Evolutionary conservation across 2,113 vertebrate genomes (phyloP), one percentile per base, ranked within the genome.

Genomic region (Theristicus caerulescens): DNA sequence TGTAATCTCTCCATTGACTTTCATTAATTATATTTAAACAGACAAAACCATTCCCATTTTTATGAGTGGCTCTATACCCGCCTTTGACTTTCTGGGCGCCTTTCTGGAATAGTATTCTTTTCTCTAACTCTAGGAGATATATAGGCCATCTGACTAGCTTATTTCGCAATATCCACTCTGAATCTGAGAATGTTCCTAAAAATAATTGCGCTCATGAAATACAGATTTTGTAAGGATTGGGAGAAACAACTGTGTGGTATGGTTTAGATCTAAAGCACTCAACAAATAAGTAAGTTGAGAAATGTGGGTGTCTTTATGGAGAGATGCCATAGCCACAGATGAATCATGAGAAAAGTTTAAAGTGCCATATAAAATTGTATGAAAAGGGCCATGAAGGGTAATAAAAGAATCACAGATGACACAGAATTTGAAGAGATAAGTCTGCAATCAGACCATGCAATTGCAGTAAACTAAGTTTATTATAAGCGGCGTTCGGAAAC

Each of bases 121-220:
- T n/a, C 73, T 66, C 32, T 66, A 69, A 38, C 32, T 90, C 66
- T 17, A 54, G 32, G n/a, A 54, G 21, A 62, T 67, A 1, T 11
- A 29, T 49, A 42, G 40, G 40, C 40, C 40, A 21, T 20, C 52
- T 83, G 46, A 74, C 59, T 71, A 55, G 17, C 11, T 83, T 74
- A 83, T 93, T 96, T 88, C 10, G 1, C 78, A 96, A 88, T 55
- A 88, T 66, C 82, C 76, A 90, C 31, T 34, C 69, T 82, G 69
- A 93, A 88, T 83, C 72, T 81, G 46, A 86, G 67, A 93, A 92
- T 22, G 67, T 59, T 95, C 82, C 92, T 95, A 94, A 96, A 96
- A 96, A 85, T 86, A 94, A 90, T 86, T 90, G 55, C 0, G 0
- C 27, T 95, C 65, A 86, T 86, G 88, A 88, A 88, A 92, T 36